These are phyloP conservation scores for Neolamprologus devosi DNA, from an alignment of 2,113 vertebrate species.

Conservation along the genomic window DNA sequence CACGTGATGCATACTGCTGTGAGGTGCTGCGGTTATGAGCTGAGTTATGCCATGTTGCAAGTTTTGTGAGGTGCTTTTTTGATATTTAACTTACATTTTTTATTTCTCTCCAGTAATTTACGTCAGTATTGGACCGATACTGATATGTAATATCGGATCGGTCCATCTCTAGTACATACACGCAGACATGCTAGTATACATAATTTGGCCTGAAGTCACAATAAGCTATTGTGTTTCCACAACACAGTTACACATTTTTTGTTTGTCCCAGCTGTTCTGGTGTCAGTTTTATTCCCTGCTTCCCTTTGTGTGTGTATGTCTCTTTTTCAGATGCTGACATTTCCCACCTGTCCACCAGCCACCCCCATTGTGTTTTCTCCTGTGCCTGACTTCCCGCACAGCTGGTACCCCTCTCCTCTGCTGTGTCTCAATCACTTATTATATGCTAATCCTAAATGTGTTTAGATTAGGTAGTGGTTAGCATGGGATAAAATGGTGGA, in stretches of 20 bases:
- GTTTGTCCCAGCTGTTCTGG: conserved; percentile 22
- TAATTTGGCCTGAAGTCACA: neutral
- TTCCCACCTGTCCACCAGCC: conserved; percentile 38
- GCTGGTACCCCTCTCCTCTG: neutral
- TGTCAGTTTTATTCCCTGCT: neutral
- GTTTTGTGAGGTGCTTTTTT: too few relatives aligned
- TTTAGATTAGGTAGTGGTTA: neutral
- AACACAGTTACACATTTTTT: neutral
- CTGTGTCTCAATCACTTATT: neutral
- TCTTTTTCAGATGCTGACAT: conserved; percentile 43
- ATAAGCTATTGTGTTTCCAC: neutral
- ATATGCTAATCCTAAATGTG: neutral
- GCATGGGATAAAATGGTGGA: neutral
- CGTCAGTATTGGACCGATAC: too few relatives aligned
- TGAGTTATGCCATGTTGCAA: too few relatives aligned
- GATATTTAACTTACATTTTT: too few relatives aligned
- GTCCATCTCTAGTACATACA: too few relatives aligned
- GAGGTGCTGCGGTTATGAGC: too few relatives aligned
- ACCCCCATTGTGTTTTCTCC: neutral
- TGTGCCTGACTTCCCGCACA: neutral
- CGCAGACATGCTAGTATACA: neutral
- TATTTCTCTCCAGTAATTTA: too few relatives aligned
- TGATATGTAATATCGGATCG: too few relatives aligned
- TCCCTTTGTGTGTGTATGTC: conserved; percentile 14
- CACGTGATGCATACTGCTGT: too few relatives aligned